Base-by-base conservation (phyloP, 2,113 vertebrate species). In the Hydrolagus affinis region DNA sequence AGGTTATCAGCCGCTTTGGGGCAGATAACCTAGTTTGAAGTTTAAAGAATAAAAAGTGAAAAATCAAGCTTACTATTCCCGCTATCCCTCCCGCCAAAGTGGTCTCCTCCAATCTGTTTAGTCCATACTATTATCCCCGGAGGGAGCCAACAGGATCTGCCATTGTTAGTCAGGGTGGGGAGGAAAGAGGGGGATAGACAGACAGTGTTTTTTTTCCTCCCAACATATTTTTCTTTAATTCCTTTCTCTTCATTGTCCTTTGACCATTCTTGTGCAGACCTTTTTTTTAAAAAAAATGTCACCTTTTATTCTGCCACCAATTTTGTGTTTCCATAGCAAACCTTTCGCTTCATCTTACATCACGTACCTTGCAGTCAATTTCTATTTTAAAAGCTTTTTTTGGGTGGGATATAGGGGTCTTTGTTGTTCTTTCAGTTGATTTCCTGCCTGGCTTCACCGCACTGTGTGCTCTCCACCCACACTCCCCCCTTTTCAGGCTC, bases 341-440 rank as follows among this genome's bases (percentile, higher is more conserved):
- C 25, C 70, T 74, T 4, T 19, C 32, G 72, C 72, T 74, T 74
- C 72, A 25, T 74, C 70, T 72, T n/a, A 72, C 23, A 71, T 71
- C 11, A 10, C 14, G 3, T 28, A 72, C 70, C 70, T 72, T 72
- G 25, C 11, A 72, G 23, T 72, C 28, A 44, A 25, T 72, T 72
- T 72, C 23, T 23, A 44, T 44, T 44, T 44, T 44, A 44, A 44
- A 44, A 72, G 70, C 10, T 28, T 28, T 28, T 23, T 14, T 14
- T 25, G n/a, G 23, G 23, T 44, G 44, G 44, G 44, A 3, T 1
- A 6, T 44, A 6, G 44, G 44, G 44, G 44, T 25, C 9, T 71
- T 69, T 71, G n/a, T 25, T 23, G 70, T 28, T 71, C 25, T 28
- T 6, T 69, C 70, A 72, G 12, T 4, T 28, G 23, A 72, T 72